phyloP scores from a whole-genome alignment of 1,140 invertebrate genomes.

The Phymorhynchus buccinoides region DNA sequence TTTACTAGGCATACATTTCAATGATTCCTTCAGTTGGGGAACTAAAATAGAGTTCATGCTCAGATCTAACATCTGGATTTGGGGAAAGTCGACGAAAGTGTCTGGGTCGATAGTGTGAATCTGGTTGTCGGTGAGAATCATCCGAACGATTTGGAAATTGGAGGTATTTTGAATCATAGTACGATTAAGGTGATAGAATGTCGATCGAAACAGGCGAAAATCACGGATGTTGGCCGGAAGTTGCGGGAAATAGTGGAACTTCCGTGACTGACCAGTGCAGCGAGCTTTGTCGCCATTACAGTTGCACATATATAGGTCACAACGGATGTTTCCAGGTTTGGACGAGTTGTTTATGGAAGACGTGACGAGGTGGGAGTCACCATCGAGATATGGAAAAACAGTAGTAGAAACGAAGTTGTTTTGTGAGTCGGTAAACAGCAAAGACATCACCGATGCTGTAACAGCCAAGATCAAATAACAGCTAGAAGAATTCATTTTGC shows the following conservation, averaged over 20 bases:
- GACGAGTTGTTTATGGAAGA: neutral
- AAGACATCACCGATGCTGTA: neutral
- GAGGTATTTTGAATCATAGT: constrained; percentile 21
- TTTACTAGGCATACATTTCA: neutral
- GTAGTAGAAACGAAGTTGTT: neutral
- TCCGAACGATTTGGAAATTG: neutral
- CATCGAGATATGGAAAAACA: neutral
- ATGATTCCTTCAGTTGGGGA: neutral
- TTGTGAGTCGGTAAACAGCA: neutral
- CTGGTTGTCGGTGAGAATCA: constrained; percentile 20
- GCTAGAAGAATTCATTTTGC: no score
- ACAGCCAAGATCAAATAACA: no score
- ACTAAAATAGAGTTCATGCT: constrained; percentile 5
- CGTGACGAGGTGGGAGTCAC: neutral
- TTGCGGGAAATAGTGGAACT: constrained; percentile 8
- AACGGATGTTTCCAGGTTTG: neutral
- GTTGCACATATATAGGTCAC: constrained; percentile 20
- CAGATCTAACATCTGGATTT: neutral
- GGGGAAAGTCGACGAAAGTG: constrained; percentile 13
- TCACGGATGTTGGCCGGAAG: constrained; percentile 25
- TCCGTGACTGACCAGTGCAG: constrained; percentile 5
- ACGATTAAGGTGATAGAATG: neutral
- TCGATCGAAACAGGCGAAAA: constrained; percentile 3
- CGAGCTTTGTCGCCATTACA: constrained; percentile 7
- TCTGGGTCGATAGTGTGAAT: neutral